Percentiles rank a stretch among this genome's conserved stretches.
These are phyloP conservation scores for Tipula unca DNA, from an alignment of 2,888 invertebrate genomes.

Conservation along the genomic window DNA sequence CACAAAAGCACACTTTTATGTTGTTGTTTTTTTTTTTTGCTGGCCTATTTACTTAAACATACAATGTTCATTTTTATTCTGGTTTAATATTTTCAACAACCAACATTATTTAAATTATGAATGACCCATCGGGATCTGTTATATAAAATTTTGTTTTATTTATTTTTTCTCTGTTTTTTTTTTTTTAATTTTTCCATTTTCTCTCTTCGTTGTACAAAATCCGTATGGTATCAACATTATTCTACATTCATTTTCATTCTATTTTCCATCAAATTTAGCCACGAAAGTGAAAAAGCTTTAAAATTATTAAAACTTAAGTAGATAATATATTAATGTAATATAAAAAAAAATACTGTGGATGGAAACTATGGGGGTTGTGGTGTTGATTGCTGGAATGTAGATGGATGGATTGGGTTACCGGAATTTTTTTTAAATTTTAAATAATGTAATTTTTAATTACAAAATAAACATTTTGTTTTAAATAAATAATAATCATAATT, in stretches of 20 bases:
- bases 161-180: neutral
- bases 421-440: neutral
- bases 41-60: neutral
- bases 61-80: neutral
- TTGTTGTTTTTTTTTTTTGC: neutral
- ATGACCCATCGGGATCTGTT: neutral
- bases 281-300: neutral
- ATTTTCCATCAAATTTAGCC: neutral
- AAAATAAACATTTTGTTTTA: neutral
- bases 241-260: neutral
- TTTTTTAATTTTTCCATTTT: neutral
- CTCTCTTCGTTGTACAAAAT: neutral
- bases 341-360: neutral
- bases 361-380: neutral
- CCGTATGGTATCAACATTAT: neutral
- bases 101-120: slow-evolving; percentile 8
- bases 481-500: neutral
- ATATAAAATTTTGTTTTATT: neutral
- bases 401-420: neutral
- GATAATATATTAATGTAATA: neutral
- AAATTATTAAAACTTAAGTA: slow-evolving; percentile 14
- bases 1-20: neutral
- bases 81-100: slow-evolving; percentile 4
- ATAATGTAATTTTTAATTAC: neutral
- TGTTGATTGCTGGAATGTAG: neutral